Evolutionary conservation across 1,140 invertebrate genomes (phyloP).

Genomic region (Musca domestica): DNA sequence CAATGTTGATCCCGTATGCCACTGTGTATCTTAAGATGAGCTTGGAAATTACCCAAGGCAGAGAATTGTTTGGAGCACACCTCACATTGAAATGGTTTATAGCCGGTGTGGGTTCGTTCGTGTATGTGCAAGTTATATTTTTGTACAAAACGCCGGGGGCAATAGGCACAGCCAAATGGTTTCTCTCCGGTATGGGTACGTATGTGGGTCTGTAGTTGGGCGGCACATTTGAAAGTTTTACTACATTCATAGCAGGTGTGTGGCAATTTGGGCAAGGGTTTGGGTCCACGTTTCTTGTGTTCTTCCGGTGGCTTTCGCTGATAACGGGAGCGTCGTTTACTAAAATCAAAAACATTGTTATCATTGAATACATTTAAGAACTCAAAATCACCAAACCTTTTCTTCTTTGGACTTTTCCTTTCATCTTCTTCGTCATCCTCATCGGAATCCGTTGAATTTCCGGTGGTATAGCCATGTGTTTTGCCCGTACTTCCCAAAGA

Average conservation of each 20-base stretch:
- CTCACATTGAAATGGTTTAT: conserved; percentile 80
- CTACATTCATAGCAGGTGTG: conserved; percentile 60
- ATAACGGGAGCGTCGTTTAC: conserved; percentile 53
- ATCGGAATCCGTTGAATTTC: conserved; percentile 8
- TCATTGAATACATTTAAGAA: not conserved
- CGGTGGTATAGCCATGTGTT: not conserved
- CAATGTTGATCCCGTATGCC: conserved; percentile 65
- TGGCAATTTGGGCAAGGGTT: conserved; percentile 59
- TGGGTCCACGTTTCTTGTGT: conserved; percentile 60
- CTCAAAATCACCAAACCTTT: not conserved
- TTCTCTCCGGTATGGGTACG: conserved; percentile 65
- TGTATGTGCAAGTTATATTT: conserved; percentile 86
- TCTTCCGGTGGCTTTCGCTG: conserved; percentile 59
- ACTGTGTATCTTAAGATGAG: conserved; percentile 61
- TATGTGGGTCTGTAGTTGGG: conserved; percentile 61
- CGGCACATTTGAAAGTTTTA: conserved; percentile 61
- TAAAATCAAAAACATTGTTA: conserved; percentile 1
- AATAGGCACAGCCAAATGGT: conserved; percentile 70
- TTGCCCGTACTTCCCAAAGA: conserved; percentile 7
- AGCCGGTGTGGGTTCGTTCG: conserved; percentile 75
- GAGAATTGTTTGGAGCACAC: conserved; percentile 66
- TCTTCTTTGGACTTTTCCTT: conserved; percentile 7
- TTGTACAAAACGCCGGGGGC: conserved; percentile 75
- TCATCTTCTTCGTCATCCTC: conserved; percentile 41
- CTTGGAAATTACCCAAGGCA: conserved; percentile 60